Evolutionary conservation across 2,797 vertebrate species (phyloP), one percentile per base, ranked within the genome.

Genomic region (Octomys mimax): DNA sequence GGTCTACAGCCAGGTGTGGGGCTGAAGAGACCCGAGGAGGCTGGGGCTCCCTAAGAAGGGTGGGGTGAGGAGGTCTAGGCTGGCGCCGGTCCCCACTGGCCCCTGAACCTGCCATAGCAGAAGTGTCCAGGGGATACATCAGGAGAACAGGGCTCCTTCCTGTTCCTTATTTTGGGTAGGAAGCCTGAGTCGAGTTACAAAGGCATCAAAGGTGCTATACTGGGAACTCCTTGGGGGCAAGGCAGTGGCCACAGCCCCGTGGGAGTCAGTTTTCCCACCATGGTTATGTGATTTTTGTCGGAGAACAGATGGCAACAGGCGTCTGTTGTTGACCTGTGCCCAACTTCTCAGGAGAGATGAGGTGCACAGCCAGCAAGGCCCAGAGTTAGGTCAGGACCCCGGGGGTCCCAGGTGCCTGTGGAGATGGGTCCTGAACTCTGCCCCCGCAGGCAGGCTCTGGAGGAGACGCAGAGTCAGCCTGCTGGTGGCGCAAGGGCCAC

Each of bases 361-460:
- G 42, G 42, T 1, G 0, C 5, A 26, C 52, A 5, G 9, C 4
- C 33, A 3, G 6, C 4, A 31, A 70, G 49, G 6, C 8, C 5
- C 42, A 13, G 5, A 28, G 39, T 26, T 39, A 39, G n/a, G 39
- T 4, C 16, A 21, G 73, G 24, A 49, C 1, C 5, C 31, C 4
- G 0, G 28, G 21, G 52, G n/a, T 36, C 26, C 64, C 0, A 0
- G 26, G n/a, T 3, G 5, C 42, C 83, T 26, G 33, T 46, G 33
- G 13, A 75, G 59, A 11, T 0, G 1, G 18, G 8, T 26, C 49
- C 57, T 5, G 54, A 3, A 31, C 46, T 49, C 10, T 12, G 66
- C 12, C 9, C 8, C 66, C n/a, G n/a, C n/a, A 22, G 7, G 46
- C 5, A 0, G 36, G 66, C 2, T 28, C 0, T 1, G 0, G 0